Evolutionary conservation across 2,797 vertebrate genomes (phyloP), one percentile per base, ranked within the genome.

Genomic region (Delichon dasypus): DNA sequence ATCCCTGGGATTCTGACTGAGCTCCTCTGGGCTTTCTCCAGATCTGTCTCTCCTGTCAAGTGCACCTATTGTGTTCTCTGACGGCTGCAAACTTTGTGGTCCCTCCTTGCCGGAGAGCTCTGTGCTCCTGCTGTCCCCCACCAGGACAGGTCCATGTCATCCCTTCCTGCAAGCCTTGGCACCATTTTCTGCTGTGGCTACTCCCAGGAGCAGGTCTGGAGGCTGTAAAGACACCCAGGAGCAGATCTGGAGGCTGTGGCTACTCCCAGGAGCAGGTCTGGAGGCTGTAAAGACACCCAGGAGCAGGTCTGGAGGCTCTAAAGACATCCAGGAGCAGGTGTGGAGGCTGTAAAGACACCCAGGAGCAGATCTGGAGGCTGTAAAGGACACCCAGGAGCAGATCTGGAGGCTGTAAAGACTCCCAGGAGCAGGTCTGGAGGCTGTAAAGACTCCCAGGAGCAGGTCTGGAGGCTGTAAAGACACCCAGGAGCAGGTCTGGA

Each of bases 1-100:
- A 96, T 40, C 68, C 7, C 68, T 57, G 66, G 73, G 79, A 72
- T 73, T 92, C 89, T 89, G 30, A 73, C 40, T 51, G 92, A 72
- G 32, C 7, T 92, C 92, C 89, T 86, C 70, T 86, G 87, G 85
- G 89, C 90, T 88, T 92, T 90, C 79, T 94, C 89, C 79, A 88
- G 73, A 45, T 88, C 62, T 62, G 15, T 67, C 50, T 77, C 48
- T 85, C 61, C 36, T 92, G 73, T 22, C 53, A 57, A 8, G 54
- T 26, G 32, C 70, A 42, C 32, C 73, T 75, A 73, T 45, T 61
- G n/a, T 60, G 23, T 68, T 91, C 76, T 68, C 55, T 62, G n/a
- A 34, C 25, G 21, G 47, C 21, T 70, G 36, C 54, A 81, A 83
- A 81, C 45, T 81, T 47, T 13, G 21, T 29, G 60, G 26, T 29